Percentiles rank a stretch among this genome's conserved stretches.
Conservation (phyloP, 1,140 invertebrate genomes). For the Matsumurasca onukii region DNA sequence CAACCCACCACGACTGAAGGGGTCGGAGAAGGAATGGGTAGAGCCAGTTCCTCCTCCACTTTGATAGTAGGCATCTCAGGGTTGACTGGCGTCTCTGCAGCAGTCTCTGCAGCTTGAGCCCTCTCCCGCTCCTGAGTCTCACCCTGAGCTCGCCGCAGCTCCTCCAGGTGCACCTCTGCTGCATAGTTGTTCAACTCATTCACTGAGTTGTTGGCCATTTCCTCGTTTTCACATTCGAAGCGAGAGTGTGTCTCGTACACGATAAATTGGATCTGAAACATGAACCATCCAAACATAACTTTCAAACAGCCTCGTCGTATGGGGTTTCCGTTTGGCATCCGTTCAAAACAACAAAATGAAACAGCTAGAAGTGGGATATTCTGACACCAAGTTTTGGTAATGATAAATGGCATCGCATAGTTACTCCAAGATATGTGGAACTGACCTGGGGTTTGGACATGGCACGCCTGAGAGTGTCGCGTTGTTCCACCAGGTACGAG, state of each 20-base stretch:
- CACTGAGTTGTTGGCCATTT: constrained; percentile 60
- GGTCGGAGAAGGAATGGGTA: background rate
- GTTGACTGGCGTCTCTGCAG: constrained; percentile 31
- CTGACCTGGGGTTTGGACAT: constrained; percentile 70
- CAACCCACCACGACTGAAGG: background rate
- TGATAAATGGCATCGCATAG: too few species aligned
- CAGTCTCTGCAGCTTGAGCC: constrained; percentile 26
- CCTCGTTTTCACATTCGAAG: constrained; percentile 62
- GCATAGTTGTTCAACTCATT: constrained; percentile 62
- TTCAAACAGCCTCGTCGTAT: too few species aligned
- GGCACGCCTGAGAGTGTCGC: constrained; percentile 60
- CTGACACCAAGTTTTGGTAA: too few species aligned
- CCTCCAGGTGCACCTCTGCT: constrained; percentile 57
- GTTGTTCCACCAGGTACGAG: constrained; percentile 61
- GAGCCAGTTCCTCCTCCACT: constrained; percentile 5
- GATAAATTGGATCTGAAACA: constrained; percentile 63
- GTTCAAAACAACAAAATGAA: too few species aligned
- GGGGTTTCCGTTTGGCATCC: too few species aligned
- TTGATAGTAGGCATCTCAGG: constrained; percentile 33
- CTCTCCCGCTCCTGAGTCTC: constrained; percentile 9
- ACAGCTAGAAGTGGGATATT: too few species aligned
- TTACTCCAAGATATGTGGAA: too few species aligned
- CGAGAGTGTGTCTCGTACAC: constrained; percentile 70
- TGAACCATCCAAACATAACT: too few species aligned
- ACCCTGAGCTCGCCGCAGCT: constrained; percentile 43